Evolutionary conservation across 2,797 vertebrate species (phyloP).

Genomic region (Eptatretus atami): DNA sequence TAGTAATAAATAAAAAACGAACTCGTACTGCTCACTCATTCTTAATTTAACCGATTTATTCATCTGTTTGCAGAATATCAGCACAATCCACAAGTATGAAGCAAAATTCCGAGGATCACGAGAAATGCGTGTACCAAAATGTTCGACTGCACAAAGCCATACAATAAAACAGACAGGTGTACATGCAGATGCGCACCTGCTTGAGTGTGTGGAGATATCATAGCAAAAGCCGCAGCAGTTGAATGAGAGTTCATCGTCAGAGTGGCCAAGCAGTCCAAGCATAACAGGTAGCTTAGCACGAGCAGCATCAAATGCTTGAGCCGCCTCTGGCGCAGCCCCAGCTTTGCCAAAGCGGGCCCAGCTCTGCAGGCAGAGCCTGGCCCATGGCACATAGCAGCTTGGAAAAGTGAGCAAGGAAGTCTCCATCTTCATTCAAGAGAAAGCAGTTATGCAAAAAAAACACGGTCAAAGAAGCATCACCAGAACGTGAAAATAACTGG

Average conservation of each 20-base stretch:
- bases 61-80: too few relatives aligned
- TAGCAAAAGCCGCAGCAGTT: conserved; percentile 90
- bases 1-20: too few relatives aligned
- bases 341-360: conserved; percentile 59
- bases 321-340: conserved; percentile 33
- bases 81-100: too few relatives aligned
- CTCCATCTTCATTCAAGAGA: conserved; percentile 58
- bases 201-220: conserved; percentile 81
- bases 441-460: not conserved
- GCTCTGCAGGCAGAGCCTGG: conserved; percentile 63
- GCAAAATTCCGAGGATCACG: too few relatives aligned
- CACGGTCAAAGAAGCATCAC: too few relatives aligned
- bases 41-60: too few relatives aligned
- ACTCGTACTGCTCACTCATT: too few relatives aligned
- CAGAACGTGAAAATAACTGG: not conserved
- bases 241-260: conserved; percentile 84
- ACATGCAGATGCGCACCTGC: conserved; percentile 23
- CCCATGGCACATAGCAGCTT: conserved; percentile 89
- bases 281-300: conserved; percentile 61
- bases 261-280: conserved; percentile 56
- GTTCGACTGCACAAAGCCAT: too few relatives aligned
- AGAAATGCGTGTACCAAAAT: too few relatives aligned
- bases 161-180: too few relatives aligned
- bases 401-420: conserved; percentile 88
- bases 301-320: conserved; percentile 40